These are phyloP conservation scores for Odocoileus hemionus DNA, from an alignment of 2,113 vertebrate species.

Conservation along the genomic window DNA sequence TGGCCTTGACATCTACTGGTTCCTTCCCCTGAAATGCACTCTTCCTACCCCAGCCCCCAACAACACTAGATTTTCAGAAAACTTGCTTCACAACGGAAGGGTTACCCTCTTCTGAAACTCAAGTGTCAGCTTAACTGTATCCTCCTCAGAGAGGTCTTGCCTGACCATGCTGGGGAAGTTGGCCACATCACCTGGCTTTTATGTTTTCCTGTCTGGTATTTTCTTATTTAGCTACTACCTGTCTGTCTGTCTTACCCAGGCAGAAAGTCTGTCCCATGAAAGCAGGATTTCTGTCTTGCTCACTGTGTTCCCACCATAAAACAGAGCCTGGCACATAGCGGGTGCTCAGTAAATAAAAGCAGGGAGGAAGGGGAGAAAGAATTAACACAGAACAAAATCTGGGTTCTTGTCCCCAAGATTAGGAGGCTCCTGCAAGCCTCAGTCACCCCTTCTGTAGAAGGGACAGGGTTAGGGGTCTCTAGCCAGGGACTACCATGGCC, in stretches of 20 bases:
- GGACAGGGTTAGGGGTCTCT: neutral
- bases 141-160: neutral
- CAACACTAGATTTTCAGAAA: neutral
- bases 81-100: neutral
- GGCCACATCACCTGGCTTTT: neutral
- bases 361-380: neutral
- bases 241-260: neutral
- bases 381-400: neutral
- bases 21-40: neutral
- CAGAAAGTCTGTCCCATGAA: neutral
- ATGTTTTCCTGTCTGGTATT: neutral
- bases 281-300: neutral
- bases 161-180: neutral
- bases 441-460: neutral
- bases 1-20: neutral
- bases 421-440: neutral
- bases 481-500: rapidly evolving
- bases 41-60: neutral
- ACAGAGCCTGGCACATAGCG: neutral
- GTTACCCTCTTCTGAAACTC: neutral
- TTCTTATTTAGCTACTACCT: neutral
- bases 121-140: neutral
- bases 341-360: neutral
- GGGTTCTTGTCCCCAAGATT: neutral
- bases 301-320: neutral